Conservation (phyloP, 92 coral and sea anemone genomes). For the Umimayanthus kanabou region DNA sequence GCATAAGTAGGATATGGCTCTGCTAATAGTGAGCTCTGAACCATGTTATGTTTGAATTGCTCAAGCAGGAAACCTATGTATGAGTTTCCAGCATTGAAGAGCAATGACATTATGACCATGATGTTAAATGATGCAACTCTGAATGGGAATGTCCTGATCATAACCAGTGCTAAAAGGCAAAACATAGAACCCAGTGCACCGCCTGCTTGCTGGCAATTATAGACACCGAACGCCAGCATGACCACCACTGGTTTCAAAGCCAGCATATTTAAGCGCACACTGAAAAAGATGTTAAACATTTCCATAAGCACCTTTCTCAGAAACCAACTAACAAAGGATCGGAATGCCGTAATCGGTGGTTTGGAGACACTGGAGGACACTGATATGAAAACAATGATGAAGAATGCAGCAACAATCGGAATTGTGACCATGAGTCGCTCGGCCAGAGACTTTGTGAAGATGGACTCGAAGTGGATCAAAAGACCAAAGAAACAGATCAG, state of each 20-base stretch:
- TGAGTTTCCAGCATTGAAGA: conserved; percentile 79
- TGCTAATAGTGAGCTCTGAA: conserved; percentile 76
- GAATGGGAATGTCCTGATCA: conserved; percentile 86
- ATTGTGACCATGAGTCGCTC: conserved; percentile 59
- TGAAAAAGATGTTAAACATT: conserved; percentile 70
- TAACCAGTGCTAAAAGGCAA: conserved; percentile 77
- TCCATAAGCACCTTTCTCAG: conserved; percentile 66
- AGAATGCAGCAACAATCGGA: conserved; percentile 61
- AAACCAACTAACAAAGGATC: conserved; percentile 69
- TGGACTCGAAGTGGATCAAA: conserved; percentile 53
- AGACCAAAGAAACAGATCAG: conserved; percentile 72
- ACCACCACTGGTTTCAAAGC: conserved; percentile 77
- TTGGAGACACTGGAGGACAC: conserved; percentile 76
- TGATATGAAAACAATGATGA: conserved; percentile 63
- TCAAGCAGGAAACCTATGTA: conserved; percentile 82
- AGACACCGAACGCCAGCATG: conserved; percentile 77
- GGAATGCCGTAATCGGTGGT: conserved; percentile 74
- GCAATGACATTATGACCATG: conserved; percentile 84
- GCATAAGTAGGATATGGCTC: conserved; percentile 84
- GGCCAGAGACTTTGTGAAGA: conserved; percentile 39
- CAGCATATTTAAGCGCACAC: conserved; percentile 67
- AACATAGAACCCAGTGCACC: conserved; percentile 88
- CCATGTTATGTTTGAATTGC: conserved; percentile 61
- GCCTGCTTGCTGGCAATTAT: conserved; percentile 72
- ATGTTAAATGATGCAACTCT: conserved; percentile 86